A percentile compares a stretch with the other conserved stretches of the same genome.
Conservation (phyloP, 2,888 invertebrate species). For the Ceriagrion tenellum region DNA sequence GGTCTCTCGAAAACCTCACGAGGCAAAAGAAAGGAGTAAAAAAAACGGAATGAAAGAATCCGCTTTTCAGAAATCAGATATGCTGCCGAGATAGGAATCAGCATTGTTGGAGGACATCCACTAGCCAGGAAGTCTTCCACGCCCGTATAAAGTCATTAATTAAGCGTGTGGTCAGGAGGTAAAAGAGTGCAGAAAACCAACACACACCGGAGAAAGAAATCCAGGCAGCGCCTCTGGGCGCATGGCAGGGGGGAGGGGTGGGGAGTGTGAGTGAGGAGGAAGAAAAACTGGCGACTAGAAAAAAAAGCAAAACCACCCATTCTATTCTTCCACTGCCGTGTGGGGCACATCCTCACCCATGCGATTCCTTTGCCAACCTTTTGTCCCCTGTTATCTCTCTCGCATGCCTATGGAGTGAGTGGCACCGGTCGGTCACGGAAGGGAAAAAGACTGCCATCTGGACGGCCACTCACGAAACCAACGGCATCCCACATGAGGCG, state of each 20-base stretch:
- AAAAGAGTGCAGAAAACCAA: not conserved
- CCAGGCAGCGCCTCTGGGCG: not conserved
- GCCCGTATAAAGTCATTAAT: slow-evolving; percentile 6
- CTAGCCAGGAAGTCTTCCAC: not conserved
- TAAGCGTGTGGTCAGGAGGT: not conserved
- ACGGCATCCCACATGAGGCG: slow-evolving; percentile 43
- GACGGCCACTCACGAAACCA: slow-evolving; percentile 62
- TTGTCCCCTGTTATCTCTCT: slow-evolving; percentile 37
- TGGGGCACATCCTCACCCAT: not conserved
- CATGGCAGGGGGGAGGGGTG: no score
- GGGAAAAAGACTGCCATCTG: slow-evolving; percentile 47
- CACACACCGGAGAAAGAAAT: not conserved
- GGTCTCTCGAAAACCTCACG: not conserved
- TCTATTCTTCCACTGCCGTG: not conserved
- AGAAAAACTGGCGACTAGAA: not conserved
- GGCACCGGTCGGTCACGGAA: slow-evolving; percentile 53
- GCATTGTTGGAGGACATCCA: slow-evolving; percentile 24
- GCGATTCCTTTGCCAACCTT: slow-evolving; percentile 31
- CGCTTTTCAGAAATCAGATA: not conserved
- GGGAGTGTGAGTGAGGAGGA: not conserved
- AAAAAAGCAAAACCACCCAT: not conserved
- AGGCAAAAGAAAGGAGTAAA: no score
- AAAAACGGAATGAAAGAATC: not conserved
- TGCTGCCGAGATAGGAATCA: not conserved
- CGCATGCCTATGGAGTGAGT: slow-evolving; percentile 42